Evolutionary conservation across 2,113 vertebrate genomes (phyloP), one percentile per base, ranked within the genome.

Genomic region (Etheostoma spectabile): DNA sequence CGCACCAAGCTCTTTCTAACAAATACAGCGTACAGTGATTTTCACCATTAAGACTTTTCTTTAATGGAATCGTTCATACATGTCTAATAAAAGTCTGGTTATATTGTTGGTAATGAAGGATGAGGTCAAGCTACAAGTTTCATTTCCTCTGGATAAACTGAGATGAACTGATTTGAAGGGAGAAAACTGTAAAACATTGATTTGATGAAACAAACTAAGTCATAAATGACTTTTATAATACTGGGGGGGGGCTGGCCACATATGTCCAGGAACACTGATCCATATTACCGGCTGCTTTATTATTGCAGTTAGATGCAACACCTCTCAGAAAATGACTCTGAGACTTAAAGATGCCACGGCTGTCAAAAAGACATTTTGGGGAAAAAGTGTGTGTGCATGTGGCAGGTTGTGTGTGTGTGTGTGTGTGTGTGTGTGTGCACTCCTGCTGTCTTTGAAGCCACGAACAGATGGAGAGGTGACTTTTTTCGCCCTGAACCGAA

Each of bases 381-480:
- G 38, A 72, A 52, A 46, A 42, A 42, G 11, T n/a, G 49, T 24
- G 69, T 67, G 57, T 51, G 70, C 61, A 48, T 15, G 70, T 1
- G 66, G 27, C 27, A 27, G 27, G 27, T 27, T 73, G 38, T 22
- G 49, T 67, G 56, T 11, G 72, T 2, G 74, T 14, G 76, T 16
- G 46, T 10, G 53, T 19, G 48, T 42, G 59, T 27, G 45, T 8
- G 56, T 8, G 33, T 4, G 14, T 0, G 49, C 59, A 53, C 80
- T 70, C 80, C 64, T 74, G 77, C 62, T 88, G 83, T 65, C 22
- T 77, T 48, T 83, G 70, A 70, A 68, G 55, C 77, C 71, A 63
- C 64, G 70, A 80, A 62, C 90, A 88, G 86, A 87, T 86, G 83
- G 83, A 86, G 42, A 16, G 55, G 35, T 83, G 69, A 83, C 84